Conservation (phyloP, 2,113 vertebrate species). For the Suricata suricatta region DNA sequence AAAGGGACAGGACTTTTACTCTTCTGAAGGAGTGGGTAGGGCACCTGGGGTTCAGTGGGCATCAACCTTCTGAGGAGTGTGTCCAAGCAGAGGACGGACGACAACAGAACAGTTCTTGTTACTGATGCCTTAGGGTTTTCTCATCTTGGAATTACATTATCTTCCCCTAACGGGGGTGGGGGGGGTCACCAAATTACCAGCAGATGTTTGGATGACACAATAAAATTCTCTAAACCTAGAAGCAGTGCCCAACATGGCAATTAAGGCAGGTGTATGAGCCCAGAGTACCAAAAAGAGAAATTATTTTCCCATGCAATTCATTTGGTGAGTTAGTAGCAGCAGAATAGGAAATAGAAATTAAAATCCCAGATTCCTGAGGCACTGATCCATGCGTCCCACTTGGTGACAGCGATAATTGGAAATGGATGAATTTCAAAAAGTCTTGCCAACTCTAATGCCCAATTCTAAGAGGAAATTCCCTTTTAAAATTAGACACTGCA, state of each 20-base stretch:
- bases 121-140: background rate
- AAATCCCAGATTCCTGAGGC: background rate
- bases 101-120: background rate
- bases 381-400: background rate
- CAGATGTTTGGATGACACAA: constrained; percentile 22
- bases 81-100: background rate
- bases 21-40: background rate
- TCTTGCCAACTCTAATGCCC: background rate
- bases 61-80: background rate
- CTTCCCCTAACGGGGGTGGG: background rate
- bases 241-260: background rate
- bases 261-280: background rate
- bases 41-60: background rate
- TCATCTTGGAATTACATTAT: constrained; percentile 14
- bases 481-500: constrained; percentile 16
- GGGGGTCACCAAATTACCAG: background rate
- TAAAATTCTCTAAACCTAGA: constrained; percentile 10
- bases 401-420: background rate
- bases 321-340: background rate
- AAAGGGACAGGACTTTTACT: background rate
- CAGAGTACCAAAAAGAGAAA: constrained; percentile 8
- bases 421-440: constrained; percentile 3
- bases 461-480: background rate
- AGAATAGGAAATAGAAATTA: background rate
- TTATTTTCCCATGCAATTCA: constrained; percentile 7